A percentile compares a stretch with the other conserved stretches of the same genome.
Conservation (phyloP, 2,888 invertebrate species). For the Mesorhabditis spiculigera region DNA sequence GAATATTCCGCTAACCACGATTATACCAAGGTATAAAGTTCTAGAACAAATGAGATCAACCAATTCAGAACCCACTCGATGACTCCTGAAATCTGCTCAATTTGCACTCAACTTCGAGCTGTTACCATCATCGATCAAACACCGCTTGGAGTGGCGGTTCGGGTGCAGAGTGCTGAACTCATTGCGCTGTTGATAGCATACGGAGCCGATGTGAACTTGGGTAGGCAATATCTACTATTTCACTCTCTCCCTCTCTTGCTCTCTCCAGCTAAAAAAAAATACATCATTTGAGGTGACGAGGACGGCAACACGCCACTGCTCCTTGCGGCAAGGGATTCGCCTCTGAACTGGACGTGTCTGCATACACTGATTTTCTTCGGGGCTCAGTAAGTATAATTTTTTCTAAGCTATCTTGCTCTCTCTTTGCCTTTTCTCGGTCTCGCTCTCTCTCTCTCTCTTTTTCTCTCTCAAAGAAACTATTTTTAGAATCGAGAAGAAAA, state of each 20-base stretch:
- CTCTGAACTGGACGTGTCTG: conserved; percentile 63
- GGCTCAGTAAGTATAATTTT: conserved; percentile 36
- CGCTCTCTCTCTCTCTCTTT: neutral
- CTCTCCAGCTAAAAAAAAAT: neutral
- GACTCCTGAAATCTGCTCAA: conserved; percentile 61
- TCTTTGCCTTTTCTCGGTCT: too few relatives aligned
- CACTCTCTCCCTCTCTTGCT: neutral
- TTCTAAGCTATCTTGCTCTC: neutral
- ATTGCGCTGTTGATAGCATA: conserved; percentile 65
- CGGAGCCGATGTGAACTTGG: conserved; percentile 64
- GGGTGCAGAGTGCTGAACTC: conserved; percentile 64
- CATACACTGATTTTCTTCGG: conserved; percentile 56
- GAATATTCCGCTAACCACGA: conserved; percentile 51
- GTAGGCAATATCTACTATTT: conserved; percentile 33
- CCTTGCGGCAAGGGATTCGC: conserved; percentile 65
- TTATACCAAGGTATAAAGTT: conserved; percentile 43
- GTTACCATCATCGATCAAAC: conserved; percentile 61
- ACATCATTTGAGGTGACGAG: conserved; percentile 58
- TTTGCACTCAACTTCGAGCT: conserved; percentile 64
- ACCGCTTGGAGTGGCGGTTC: conserved; percentile 67
- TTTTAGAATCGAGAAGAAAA: conserved; percentile 57
- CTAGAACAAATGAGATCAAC: neutral
- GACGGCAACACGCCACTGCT: conserved; percentile 67
- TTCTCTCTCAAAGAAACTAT: neutral
- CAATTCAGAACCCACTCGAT: conserved; percentile 45